phyloP scores from a whole-genome alignment of 2,113 vertebrate species.

The Mirounga angustirostris region DNA sequence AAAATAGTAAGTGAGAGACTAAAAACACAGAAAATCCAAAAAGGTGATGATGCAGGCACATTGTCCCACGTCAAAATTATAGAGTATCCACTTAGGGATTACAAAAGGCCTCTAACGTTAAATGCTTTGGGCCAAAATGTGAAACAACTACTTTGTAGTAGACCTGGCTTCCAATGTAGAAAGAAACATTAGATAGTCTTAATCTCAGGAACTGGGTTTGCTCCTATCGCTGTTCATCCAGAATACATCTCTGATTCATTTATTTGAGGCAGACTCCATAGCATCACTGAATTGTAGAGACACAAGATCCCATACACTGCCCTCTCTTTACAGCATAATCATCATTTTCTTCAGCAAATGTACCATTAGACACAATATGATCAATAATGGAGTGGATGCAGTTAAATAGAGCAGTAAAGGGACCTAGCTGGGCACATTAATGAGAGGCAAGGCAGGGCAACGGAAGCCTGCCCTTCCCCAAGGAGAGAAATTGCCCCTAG shows the following conservation, averaged over 20 bases:
- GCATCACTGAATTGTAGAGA: neutral
- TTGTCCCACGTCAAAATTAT: neutral
- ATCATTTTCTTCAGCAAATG: slow-evolving; percentile 54
- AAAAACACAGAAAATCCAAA: neutral
- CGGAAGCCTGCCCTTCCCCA: neutral
- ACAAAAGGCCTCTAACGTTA: neutral
- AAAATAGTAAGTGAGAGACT: neutral
- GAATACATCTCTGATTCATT: slow-evolving; percentile 6
- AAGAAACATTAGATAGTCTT: neutral
- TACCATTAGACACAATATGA: slow-evolving; percentile 41
- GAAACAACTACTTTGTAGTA: neutral
- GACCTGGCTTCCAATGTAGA: neutral
- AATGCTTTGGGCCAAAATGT: neutral
- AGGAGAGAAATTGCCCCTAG: slow-evolving; percentile 12
- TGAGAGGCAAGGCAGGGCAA: neutral
- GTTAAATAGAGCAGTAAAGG: slow-evolving; percentile 61
- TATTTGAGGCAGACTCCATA: neutral
- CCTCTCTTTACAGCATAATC: slow-evolving; percentile 31
- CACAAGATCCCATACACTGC: neutral
- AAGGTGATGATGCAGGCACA: neutral
- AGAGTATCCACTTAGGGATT: neutral
- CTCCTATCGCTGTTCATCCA: neutral
- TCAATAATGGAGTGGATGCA: slow-evolving; percentile 34
- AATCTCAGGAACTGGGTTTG: neutral
- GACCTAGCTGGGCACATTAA: neutral